These are phyloP conservation scores for Numenius arquata DNA, from an alignment of 2,113 vertebrate species.

Conservation along the genomic window DNA sequence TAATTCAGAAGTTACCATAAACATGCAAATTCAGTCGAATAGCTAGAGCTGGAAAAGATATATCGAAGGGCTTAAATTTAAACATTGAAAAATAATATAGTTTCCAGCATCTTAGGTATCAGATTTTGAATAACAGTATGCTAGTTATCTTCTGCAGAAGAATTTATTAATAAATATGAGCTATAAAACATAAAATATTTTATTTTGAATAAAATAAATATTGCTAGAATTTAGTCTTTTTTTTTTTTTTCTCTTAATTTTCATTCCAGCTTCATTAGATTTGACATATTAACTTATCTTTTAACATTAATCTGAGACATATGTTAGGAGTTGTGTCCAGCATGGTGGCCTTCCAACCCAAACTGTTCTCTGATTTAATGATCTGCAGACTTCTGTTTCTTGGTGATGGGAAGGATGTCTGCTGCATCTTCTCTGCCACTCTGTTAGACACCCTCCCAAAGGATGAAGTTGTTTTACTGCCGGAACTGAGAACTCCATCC, in stretches of 20 bases:
- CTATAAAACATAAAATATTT: background rate
- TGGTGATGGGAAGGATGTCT: fast-evolving
- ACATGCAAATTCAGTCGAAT: background rate
- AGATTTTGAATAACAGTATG: background rate
- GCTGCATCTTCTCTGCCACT: fast-evolving
- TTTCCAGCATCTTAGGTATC: background rate
- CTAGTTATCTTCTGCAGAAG: background rate
- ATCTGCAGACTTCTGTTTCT: background rate
- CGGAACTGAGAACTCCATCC: background rate
- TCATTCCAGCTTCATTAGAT: background rate
- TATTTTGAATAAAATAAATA: background rate
- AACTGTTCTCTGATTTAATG: background rate
- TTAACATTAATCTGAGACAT: background rate
- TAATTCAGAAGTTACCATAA: background rate
- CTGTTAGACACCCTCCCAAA: background rate
- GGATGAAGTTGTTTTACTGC: background rate
- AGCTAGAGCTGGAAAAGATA: background rate
- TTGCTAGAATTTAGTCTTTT: background rate
- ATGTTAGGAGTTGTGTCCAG: background rate
- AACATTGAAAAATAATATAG: background rate
- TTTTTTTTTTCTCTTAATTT: background rate
- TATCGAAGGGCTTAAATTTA: background rate
- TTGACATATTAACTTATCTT: background rate
- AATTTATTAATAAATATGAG: background rate
- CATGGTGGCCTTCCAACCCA: background rate